Evolutionary conservation across 2,888 invertebrate genomes (phyloP), one percentile per base, ranked within the genome.

Genomic region (Cephus sareptanus): DNA sequence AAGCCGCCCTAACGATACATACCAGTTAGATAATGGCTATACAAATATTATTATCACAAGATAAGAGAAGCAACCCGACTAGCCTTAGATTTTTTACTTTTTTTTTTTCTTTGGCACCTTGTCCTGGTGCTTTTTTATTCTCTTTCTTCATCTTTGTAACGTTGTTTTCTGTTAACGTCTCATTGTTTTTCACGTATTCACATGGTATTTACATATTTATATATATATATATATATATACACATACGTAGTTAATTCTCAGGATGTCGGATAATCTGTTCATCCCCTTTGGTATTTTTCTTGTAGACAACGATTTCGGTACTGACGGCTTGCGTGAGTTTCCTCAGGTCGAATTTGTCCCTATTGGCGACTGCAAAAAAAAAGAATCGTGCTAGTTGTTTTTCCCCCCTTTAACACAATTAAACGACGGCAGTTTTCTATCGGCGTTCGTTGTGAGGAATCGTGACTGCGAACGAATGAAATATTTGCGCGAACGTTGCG

Each of bases 341-440:
- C 33, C 33, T 11, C 71, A 23, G 31, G 71, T 34, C 13, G 71
- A 31, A 23, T 12, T 71, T 12, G 34, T 11, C 12, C 35, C 71
- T 56, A 56, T 34, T 73, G 56, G 78, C 80, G 76, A 78, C 74
- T 71, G 76, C 13, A 71, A 78, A 37, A 74, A 31, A 35, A 79
- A 76, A 81, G 79, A 74, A 74, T 82, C 84, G 81, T 80, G 81
- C 76, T 83, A 85, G 56, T 40, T 40, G 23, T 76, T 83, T 81
- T 74, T 77, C 79, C 83, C 83, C 79, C 83, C 81, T 79, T 83
- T 80, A 81, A 81, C 78, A 81, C 78, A 74, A 75, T 80, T 82
- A 80, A 78, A 78, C 81, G 75, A 76, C 71, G 78, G 82, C 80
- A 71, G 79, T 80, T 82, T 82, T 84, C 82, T 70, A 81, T 83